These are phyloP conservation scores for Oegoconia quadripuncta DNA, from an alignment of 2,888 invertebrate species.

Conservation along the genomic window DNA sequence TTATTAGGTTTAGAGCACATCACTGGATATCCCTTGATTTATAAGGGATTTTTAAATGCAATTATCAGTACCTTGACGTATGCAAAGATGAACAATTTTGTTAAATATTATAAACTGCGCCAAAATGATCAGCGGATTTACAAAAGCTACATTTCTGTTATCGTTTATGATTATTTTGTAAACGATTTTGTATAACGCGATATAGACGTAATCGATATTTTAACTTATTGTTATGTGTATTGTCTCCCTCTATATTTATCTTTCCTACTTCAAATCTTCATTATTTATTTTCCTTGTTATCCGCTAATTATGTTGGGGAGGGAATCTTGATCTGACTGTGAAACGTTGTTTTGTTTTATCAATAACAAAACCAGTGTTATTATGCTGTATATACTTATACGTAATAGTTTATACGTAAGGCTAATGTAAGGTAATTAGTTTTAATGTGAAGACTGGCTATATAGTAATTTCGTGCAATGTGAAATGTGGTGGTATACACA, in stretches of 20 bases:
- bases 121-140: too few species aligned
- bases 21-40: not conserved
- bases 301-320: too few species aligned
- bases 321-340: too few species aligned
- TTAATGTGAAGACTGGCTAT: constrained; percentile 34
- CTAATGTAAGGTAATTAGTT: constrained; percentile 30
- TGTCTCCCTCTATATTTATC: too few species aligned
- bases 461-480: constrained; percentile 32
- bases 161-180: too few species aligned
- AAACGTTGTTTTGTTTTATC: constrained; percentile 4
- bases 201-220: too few species aligned
- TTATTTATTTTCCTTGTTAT: too few species aligned
- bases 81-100: not conserved
- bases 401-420: too few species aligned
- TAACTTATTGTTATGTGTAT: too few species aligned
- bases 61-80: not conserved
- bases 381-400: constrained; percentile 27
- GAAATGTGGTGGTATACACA: constrained; percentile 12
- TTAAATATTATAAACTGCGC: not conserved
- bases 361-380: constrained; percentile 4
- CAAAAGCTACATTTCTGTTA: too few species aligned
- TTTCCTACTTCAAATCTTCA: too few species aligned
- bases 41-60: not conserved
- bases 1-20: not conserved
- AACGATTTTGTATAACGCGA: too few species aligned